Percentiles rank a stretch among this genome's conserved stretches.
phyloP scores from a whole-genome alignment of 2,888 invertebrate species.

The Monoplex corrugatus region DNA sequence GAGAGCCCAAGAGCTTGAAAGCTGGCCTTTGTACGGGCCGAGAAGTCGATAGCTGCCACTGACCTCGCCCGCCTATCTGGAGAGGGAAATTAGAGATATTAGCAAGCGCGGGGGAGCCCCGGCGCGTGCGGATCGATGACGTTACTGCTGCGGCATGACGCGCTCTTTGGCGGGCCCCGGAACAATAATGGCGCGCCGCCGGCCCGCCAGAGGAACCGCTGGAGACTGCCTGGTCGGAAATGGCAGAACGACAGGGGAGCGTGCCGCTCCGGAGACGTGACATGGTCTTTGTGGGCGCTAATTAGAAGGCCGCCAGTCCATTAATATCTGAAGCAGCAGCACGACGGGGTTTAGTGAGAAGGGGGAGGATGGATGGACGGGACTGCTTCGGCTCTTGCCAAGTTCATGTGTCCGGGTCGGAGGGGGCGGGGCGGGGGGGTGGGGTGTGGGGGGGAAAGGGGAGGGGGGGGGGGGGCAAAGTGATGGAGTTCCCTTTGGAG shows the following conservation, averaged over 20 bases:
- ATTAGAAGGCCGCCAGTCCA: constrained; percentile 46
- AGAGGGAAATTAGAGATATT: constrained; percentile 53
- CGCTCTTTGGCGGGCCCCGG: constrained; percentile 43
- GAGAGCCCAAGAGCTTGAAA: not conserved
- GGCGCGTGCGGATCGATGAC: constrained; percentile 47
- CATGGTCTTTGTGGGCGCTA: constrained; percentile 41
- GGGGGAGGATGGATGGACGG: not conserved
- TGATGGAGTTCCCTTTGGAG: constrained; percentile 15
- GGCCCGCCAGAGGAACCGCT: not conserved
- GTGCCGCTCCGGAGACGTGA: constrained; percentile 36
- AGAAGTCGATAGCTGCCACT: constrained; percentile 46
- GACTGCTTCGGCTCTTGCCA: not conserved
- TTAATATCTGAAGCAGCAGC: constrained; percentile 26
- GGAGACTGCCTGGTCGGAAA: constrained; percentile 41
- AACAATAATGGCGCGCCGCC: constrained; percentile 35
- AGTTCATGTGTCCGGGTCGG: no score
- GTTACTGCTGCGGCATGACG: not conserved
- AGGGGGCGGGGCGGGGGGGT: not conserved
- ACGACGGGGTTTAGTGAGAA: not conserved
- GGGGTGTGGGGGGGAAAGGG: not conserved
- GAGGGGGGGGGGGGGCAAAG: not conserved
- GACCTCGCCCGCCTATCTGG: constrained; percentile 47
- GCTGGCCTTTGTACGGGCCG: constrained; percentile 33
- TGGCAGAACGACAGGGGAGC: constrained; percentile 39
- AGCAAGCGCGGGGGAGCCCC: constrained; percentile 13